phyloP scores from a whole-genome alignment of 2,888 invertebrate genomes.

The Meandrusa payeni region DNA sequence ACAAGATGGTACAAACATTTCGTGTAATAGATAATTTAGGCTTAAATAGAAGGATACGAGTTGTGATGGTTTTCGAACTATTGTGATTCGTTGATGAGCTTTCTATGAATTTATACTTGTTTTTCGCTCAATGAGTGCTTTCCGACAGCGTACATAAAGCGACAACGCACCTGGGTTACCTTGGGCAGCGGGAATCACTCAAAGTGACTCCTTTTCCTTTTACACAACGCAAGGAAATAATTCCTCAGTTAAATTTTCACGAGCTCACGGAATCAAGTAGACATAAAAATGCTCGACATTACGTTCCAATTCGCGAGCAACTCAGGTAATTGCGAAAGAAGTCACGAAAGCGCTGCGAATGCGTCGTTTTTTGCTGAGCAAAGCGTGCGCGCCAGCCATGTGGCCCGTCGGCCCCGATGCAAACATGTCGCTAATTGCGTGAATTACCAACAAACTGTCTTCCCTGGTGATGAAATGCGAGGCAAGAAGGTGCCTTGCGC shows the following conservation, averaged over 20 bases:
- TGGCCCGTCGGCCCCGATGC: slow-evolving; percentile 43
- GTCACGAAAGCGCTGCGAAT: slow-evolving; percentile 58
- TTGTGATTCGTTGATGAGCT: too few species aligned
- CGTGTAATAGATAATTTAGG: too few species aligned
- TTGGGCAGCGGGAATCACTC: too few species aligned
- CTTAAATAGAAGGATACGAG: too few species aligned
- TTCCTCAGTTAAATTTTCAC: slow-evolving; percentile 10
- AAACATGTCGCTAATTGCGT: slow-evolving; percentile 61
- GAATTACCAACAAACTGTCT: slow-evolving; percentile 61
- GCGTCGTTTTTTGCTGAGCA: slow-evolving; percentile 49
- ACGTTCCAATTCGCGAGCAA: slow-evolving; percentile 18
- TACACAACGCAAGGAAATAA: slow-evolving; percentile 6
- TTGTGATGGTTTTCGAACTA: too few species aligned
- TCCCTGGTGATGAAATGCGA: slow-evolving; percentile 60
- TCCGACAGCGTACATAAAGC: too few species aligned
- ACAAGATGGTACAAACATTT: too few species aligned
- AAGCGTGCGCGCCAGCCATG: slow-evolving; percentile 47
- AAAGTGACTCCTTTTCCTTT: too few species aligned
- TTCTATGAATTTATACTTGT: too few species aligned
- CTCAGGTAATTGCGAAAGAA: slow-evolving; percentile 47
- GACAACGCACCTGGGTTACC: too few species aligned
- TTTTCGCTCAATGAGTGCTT: too few species aligned
- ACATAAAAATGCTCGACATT: slow-evolving; percentile 20
- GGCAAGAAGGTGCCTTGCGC: slow-evolving; percentile 58
- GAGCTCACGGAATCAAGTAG: slow-evolving; percentile 11